Percentiles rank a stretch among this genome's conserved stretches.
These are phyloP conservation scores for Galendromus occidentalis DNA, from an alignment of 1,140 invertebrate genomes.

Conservation along the genomic window DNA sequence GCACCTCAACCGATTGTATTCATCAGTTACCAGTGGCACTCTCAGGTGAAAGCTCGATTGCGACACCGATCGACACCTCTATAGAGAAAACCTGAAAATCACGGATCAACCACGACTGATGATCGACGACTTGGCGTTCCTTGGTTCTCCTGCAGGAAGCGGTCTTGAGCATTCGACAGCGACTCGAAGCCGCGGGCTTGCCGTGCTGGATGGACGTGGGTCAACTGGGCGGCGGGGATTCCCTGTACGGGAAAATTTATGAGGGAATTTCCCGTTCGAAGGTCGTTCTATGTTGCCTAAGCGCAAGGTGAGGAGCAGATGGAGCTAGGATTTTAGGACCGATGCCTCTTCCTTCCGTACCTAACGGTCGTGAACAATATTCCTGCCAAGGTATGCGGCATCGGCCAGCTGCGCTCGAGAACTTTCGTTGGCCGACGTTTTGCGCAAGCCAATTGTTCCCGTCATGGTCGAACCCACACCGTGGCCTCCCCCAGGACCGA, in stretches of 20 bases:
- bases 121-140: not conserved
- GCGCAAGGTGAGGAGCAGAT: conserved; percentile 21
- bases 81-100: not conserved
- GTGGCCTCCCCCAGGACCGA: conserved; percentile 33
- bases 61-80: no score
- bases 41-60: conserved; percentile 21
- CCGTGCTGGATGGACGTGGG: conserved; percentile 34
- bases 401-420: conserved; percentile 31
- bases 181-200: conserved; percentile 28
- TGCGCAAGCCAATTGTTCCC: conserved; percentile 31
- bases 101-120: no score
- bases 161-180: conserved; percentile 24
- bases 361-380: not conserved
- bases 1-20: conserved; percentile 28
- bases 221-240: conserved; percentile 31
- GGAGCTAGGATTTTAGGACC: not conserved
- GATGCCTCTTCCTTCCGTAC: not conserved
- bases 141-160: conserved; percentile 13
- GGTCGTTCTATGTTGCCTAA: conserved; percentile 20
- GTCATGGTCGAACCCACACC: conserved; percentile 27
- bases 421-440: conserved; percentile 29
- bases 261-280: conserved; percentile 26
- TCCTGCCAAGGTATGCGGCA: conserved; percentile 24
- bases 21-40: conserved; percentile 31
- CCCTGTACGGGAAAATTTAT: conserved; percentile 30